phyloP scores from a whole-genome alignment of 2,797 vertebrate species.

The Poecilia picta region DNA sequence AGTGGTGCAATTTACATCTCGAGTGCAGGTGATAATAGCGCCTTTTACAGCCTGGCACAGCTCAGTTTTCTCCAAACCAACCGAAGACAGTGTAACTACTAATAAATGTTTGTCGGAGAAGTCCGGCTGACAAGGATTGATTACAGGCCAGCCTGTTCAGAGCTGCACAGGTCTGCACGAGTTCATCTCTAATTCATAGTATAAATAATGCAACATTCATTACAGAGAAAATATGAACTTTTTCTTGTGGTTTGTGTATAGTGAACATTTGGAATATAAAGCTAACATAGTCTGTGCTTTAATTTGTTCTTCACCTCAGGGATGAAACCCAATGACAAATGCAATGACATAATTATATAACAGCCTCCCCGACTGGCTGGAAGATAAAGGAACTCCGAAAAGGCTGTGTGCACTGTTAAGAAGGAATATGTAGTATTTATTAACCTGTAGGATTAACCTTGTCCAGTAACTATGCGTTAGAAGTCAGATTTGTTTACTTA shows the following conservation, averaged over 20 bases:
- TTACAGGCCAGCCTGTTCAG: slow-evolving; percentile 69
- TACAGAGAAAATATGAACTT: slow-evolving; percentile 84
- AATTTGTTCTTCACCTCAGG: slow-evolving; percentile 83
- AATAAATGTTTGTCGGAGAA: slow-evolving; percentile 76
- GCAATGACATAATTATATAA: slow-evolving; percentile 81
- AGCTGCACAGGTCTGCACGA: slow-evolving; percentile 70
- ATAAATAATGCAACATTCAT: slow-evolving; percentile 88
- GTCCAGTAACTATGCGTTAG: slow-evolving; percentile 54
- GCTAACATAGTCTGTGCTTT: slow-evolving; percentile 77
- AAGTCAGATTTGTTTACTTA: slow-evolving; percentile 69
- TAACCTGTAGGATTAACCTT: slow-evolving; percentile 79
- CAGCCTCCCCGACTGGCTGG: slow-evolving; percentile 68
- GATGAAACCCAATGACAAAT: slow-evolving; percentile 80
- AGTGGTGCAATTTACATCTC: slow-evolving; percentile 45
- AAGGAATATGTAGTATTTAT: slow-evolving; percentile 75
- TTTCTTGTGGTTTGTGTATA: slow-evolving; percentile 71
- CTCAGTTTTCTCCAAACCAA: slow-evolving; percentile 43
- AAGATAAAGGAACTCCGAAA: slow-evolving; percentile 71
- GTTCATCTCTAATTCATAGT: slow-evolving; percentile 83
- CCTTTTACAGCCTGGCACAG: slow-evolving; percentile 32
- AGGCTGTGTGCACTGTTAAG: slow-evolving; percentile 63
- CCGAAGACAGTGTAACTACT: slow-evolving; percentile 54
- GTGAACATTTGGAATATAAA: slow-evolving; percentile 75
- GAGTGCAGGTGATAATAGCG: slow-evolving; percentile 55
- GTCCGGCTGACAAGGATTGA: slow-evolving; percentile 77